Base-by-base conservation (phyloP, 2,113 vertebrate genomes). In the Brachionichthys hirsutus region DNA sequence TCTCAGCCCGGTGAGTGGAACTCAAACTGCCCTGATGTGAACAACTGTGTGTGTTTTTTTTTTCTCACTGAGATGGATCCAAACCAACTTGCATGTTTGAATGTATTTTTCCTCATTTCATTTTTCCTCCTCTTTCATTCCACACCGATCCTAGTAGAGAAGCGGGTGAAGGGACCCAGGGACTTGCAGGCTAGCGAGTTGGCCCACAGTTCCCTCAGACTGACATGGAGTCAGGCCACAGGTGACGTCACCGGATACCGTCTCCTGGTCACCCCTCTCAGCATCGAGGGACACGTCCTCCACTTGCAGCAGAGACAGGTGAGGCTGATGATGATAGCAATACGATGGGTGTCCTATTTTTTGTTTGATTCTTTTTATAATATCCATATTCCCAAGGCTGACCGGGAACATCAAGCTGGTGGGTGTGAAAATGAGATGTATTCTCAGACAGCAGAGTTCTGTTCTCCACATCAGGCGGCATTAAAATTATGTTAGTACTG, bases 191-290 rank as follows among this genome's bases (percentile, higher is more conserved):
- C 94, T 16, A 94, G 88, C 0, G 92, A 93, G 45, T 43, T 85
- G 46, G 86, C 75, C 44, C 89, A 94, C 89, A 93, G 81, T 74
- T 94, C 93, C 0, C 65, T 95, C 73, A 73, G 90, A 60, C 89
- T 95, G 70, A 92, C 89, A 0, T 96, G 94, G 94, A 87, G 75
- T 44, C 87, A 89, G 7, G 94, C 94, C 35, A 94, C 92, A 0
- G 93, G 94, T 20, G 92, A 82, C 11, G 92, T 94, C 49, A 89
- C 64, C 0, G 91, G 90, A 9, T 95, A 95, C 67, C 86, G 16
- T 8, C 77, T 96, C 60, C 78, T 82, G 3, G 79, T 93, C 34
- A 85, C 79, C 10, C 91, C 91, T n/a, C 44, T 88, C 13, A 83
- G 73, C 56, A 71, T 74, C n/a, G 70, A 72, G 0, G 92, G 88